phyloP scores from a whole-genome alignment of 1,140 invertebrate genomes.

The Habropoda laboriosa region DNA sequence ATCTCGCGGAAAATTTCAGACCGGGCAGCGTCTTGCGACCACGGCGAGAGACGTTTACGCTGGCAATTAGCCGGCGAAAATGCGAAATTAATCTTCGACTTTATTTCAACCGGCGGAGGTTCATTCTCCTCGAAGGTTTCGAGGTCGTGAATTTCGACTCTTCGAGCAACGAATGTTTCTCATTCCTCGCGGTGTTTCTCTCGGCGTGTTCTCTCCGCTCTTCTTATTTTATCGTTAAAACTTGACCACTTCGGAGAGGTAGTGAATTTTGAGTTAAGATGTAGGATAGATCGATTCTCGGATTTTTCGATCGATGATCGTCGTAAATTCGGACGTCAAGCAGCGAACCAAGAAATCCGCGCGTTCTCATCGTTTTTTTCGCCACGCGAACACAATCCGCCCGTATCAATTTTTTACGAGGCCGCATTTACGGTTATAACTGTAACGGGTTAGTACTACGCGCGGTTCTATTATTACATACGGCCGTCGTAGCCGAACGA shows the following conservation, averaged over 20 bases:
- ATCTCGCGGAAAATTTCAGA: constrained; percentile 47
- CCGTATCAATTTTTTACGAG: constrained; percentile 30
- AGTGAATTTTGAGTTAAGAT: neutral
- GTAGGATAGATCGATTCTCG: no score
- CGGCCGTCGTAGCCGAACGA: neutral
- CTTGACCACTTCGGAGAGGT: neutral
- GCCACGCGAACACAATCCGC: neutral
- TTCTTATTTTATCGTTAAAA: no score
- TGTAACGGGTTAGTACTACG: constrained; percentile 8
- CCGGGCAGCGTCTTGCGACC: neutral
- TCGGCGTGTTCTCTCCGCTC: neutral
- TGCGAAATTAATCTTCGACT: constrained; percentile 28
- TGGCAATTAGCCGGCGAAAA: constrained; percentile 29
- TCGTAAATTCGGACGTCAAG: neutral
- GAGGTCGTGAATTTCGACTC: neutral
- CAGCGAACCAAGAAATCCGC: neutral
- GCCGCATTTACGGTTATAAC: neutral
- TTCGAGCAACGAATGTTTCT: neutral
- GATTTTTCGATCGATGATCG: neutral
- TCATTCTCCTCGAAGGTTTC: neutral
- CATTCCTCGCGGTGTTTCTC: neutral
- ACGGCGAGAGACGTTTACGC: neutral
- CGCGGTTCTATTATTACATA: constrained; percentile 30
- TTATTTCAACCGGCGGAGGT: constrained; percentile 11
- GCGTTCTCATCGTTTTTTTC: neutral